Conservation (phyloP, 2,797 vertebrate species). For the Cetoscarus ocellatus region DNA sequence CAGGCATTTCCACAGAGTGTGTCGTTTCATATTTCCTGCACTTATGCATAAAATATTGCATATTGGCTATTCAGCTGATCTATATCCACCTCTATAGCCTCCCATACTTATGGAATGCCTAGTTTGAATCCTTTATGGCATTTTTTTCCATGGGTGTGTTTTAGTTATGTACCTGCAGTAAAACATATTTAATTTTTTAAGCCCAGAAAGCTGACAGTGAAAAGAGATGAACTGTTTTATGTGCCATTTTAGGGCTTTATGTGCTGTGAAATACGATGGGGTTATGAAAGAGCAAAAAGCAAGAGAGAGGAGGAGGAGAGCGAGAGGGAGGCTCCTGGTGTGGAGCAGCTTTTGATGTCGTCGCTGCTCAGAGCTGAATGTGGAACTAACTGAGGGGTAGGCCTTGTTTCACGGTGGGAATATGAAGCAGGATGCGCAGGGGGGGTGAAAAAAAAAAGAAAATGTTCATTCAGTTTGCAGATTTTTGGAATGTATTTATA, state of each 20-base stretch:
- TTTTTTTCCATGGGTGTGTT: slow-evolving; percentile 74
- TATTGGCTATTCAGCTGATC: slow-evolving; percentile 58
- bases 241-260: slow-evolving; percentile 89
- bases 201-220: slow-evolving; percentile 83
- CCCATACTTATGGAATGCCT: slow-evolving; percentile 53
- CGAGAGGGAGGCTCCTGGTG: slow-evolving; percentile 61
- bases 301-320: slow-evolving; percentile 59
- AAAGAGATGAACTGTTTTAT: slow-evolving; percentile 90
- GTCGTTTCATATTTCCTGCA: slow-evolving; percentile 42
- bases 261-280: slow-evolving; percentile 86
- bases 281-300: slow-evolving; percentile 78
- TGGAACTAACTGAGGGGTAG: slow-evolving; percentile 61
- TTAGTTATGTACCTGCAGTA: slow-evolving; percentile 85
- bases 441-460: slow-evolving; percentile 3
- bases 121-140: slow-evolving; percentile 70
- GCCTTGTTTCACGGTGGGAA: slow-evolving; percentile 71
- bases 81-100: slow-evolving; percentile 56
- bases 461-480: too few relatives aligned
- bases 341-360: slow-evolving; percentile 77
- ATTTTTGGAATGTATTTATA: too few relatives aligned
- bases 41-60: slow-evolving; percentile 41
- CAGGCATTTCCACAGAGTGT: slow-evolving; percentile 16
- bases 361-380: slow-evolving; percentile 71
- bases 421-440: slow-evolving; percentile 49
- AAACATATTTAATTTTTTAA: slow-evolving; percentile 87